Evolutionary conservation across 2,797 vertebrate genomes (phyloP).

Genomic region (Pagetopsis macropterus): DNA sequence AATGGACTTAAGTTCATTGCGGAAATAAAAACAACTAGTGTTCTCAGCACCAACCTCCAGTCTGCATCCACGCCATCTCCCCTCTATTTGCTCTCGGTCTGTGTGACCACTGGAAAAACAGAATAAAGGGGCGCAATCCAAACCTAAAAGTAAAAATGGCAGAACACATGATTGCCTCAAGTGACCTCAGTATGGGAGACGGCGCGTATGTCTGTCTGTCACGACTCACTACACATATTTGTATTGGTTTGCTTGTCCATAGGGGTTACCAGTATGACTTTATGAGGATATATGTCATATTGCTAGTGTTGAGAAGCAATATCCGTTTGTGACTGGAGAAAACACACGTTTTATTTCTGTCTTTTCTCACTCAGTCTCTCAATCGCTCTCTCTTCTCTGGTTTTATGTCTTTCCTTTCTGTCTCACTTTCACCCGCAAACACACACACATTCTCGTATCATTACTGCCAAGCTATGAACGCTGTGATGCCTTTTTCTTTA

Average conservation of each 20-base stretch:
- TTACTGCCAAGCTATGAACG: constrained; percentile 43
- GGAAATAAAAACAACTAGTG: constrained; percentile 21
- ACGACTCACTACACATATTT: constrained; percentile 20
- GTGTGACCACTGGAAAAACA: constrained; percentile 72
- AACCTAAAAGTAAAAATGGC: constrained; percentile 62
- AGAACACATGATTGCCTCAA: constrained; percentile 63
- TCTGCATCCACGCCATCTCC: constrained; percentile 45
- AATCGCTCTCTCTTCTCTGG: constrained; percentile 18
- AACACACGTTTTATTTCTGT: constrained; percentile 35
- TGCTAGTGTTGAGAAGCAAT: constrained; percentile 64
- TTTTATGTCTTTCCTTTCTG: constrained; percentile 43
- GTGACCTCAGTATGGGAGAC: constrained; percentile 53
- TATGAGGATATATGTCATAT: constrained; percentile 66
- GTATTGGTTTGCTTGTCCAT: constrained; percentile 51
- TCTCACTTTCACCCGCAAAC: constrained; percentile 42
- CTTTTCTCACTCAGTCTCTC: constrained; percentile 27
- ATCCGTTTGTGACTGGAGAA: constrained; percentile 63
- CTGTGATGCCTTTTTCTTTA: constrained; percentile 60
- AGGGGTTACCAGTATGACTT: constrained; percentile 53
- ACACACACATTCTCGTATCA: constrained; percentile 34
- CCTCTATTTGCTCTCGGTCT: constrained; percentile 55
- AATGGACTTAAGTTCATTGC: constrained; percentile 18
- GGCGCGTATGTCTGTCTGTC: constrained; percentile 31
- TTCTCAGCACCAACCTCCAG: constrained; percentile 50
- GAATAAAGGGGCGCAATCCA: constrained; percentile 65